Evolutionary conservation across 2,797 vertebrate species (phyloP), one percentile per base, ranked within the genome.

Genomic region (Scyliorhinus canicula): DNA sequence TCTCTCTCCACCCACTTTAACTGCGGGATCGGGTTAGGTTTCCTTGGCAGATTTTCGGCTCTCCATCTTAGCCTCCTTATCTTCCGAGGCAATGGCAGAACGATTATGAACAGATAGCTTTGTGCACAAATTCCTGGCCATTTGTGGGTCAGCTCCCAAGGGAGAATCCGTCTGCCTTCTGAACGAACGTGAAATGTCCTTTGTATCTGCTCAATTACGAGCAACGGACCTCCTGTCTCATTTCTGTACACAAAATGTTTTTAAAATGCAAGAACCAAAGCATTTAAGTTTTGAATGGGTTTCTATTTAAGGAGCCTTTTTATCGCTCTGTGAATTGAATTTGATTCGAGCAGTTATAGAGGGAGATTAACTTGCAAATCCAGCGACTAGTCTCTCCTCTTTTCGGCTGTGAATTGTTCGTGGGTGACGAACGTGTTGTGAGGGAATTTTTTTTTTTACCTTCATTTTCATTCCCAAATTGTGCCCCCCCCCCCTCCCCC

Each of bases 71-170:
- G 26, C 96, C 91, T 95, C 95, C 96, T 97, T 97, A 97, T 97
- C 97, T 97, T 96, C 95, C 95, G 95, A 96, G 96, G 96, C 95
- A 96, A 95, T 96, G 95, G 96, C 96, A 96, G 85, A 95, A 96
- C 96, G 96, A 96, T 95, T 96, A 95, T 97, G 97, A 98, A 98
- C 97, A 97, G 97, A 95, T 50, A 96, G 98, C 97, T 98, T 98
- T 98, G 97, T 98, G 97, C 96, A 96, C 97, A 97, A 97, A 97
- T 98, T 97, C 96, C 97, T 96, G 95, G 97, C 95, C 96, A 97
- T 97, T 97, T 96, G 97, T 95, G 97, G 98, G 98, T 97, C 98
- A 98, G 97, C 98, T 98, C 98, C 98, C 97, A 96, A 96, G 95
- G 96, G 95, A 96, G 97, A 97, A 97, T 97, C 97, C 96, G 96